phyloP scores from a whole-genome alignment of 2,113 vertebrate species.

The Ictalurus furcatus region DNA sequence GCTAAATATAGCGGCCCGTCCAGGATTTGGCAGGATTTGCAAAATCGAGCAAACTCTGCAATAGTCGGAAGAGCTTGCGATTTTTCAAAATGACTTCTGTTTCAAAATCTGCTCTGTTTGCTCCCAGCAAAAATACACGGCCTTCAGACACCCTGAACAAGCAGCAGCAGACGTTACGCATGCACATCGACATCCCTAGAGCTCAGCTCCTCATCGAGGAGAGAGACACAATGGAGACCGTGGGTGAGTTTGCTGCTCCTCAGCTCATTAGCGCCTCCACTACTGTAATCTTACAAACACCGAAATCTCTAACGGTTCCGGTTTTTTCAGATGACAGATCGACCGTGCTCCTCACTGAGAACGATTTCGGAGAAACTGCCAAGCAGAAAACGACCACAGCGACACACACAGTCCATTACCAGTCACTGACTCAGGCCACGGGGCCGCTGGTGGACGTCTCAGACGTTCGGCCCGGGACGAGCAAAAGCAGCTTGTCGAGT shows the following conservation, averaged over 20 bases:
- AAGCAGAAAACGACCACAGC: constrained; percentile 97
- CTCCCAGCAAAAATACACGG: constrained; percentile 92
- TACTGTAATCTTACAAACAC: background rate
- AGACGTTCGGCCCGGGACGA: constrained; percentile 95
- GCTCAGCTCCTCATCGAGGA: constrained; percentile 97
- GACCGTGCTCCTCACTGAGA: constrained; percentile 91
- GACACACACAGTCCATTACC: constrained; percentile 97
- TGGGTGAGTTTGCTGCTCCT: constrained; percentile 77
- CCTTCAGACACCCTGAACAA: constrained; percentile 95
- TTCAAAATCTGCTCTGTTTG: background rate
- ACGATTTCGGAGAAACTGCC: constrained; percentile 94
- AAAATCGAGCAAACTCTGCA: too few species aligned
- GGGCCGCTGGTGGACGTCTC: constrained; percentile 96
- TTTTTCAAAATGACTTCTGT: too few species aligned
- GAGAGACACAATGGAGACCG: constrained; percentile 97
- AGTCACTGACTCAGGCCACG: constrained; percentile 94
- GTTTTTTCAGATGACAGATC: constrained; percentile 86
- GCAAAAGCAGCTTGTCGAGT: constrained; percentile 72
- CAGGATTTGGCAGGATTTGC: too few species aligned
- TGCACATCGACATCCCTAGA: constrained; percentile 98
- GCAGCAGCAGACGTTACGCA: constrained; percentile 93
- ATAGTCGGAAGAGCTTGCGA: too few species aligned
- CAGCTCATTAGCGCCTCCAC: background rate
- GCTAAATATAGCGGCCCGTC: background rate
- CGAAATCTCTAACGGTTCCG: background rate